Conservation (phyloP, 2,797 vertebrate genomes). For the Macropodus opercularis region DNA sequence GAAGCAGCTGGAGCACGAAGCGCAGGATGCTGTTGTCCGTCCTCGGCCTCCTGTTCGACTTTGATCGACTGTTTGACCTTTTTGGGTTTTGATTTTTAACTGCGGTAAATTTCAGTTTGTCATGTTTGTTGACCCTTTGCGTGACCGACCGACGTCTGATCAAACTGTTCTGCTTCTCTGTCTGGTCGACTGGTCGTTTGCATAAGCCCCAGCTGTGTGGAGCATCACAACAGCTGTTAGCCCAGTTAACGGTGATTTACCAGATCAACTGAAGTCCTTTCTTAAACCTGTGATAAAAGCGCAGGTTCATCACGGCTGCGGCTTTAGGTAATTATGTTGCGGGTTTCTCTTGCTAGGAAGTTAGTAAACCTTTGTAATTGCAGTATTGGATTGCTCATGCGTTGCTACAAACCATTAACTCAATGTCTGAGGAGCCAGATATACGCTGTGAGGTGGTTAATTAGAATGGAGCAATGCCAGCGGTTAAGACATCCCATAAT, state of each 20-base stretch:
- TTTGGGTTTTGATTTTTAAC: too few species aligned
- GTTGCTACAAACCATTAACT: constrained; percentile 68
- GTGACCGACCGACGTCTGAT: too few species aligned
- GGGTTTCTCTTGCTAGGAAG: constrained; percentile 58
- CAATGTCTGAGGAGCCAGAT: constrained; percentile 65
- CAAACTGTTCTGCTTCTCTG: too few species aligned
- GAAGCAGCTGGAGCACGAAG: too few species aligned
- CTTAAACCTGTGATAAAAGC: constrained; percentile 22
- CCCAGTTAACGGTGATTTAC: constrained; percentile 40
- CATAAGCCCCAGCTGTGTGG: too few species aligned
- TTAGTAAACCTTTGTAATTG: constrained; percentile 73
- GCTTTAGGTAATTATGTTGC: constrained; percentile 60
- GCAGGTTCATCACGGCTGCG: constrained; percentile 27
- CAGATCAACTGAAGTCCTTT: constrained; percentile 54
- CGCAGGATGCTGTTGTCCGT: too few species aligned
- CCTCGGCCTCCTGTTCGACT: too few species aligned
- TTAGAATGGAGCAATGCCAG: constrained; percentile 67
- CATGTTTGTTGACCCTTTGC: too few species aligned
- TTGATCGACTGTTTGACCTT: too few species aligned
- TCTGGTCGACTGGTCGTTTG: too few species aligned
- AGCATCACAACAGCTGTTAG: neutral
- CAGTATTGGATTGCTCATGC: constrained; percentile 65
- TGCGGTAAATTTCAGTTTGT: too few species aligned
- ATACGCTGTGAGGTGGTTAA: constrained; percentile 66
- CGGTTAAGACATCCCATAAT: constrained; percentile 66